Evolutionary conservation across 2,888 invertebrate species (phyloP).

Genomic region (Adineta ricciae): DNA sequence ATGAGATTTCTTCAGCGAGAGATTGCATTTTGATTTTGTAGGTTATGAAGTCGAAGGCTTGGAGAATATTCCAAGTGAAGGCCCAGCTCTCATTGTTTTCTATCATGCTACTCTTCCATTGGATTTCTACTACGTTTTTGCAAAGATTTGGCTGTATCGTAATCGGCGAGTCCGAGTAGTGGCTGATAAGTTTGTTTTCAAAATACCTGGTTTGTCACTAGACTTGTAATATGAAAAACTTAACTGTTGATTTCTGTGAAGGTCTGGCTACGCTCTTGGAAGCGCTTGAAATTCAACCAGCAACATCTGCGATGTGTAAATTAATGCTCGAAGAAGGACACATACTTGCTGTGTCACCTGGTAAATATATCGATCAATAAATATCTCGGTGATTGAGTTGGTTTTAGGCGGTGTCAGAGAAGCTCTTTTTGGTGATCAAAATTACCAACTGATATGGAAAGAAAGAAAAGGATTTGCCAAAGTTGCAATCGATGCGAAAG

Average conservation of each 20-base stretch:
- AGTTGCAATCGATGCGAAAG: conserved; percentile 82
- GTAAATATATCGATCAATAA: conserved; percentile 55
- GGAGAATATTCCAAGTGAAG: conserved; percentile 74
- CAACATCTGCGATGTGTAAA: conserved; percentile 79
- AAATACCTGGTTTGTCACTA: conserved; percentile 60
- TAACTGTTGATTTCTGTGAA: conserved; percentile 49
- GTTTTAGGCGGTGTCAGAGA: conserved; percentile 56
- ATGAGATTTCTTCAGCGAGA: too few relatives aligned
- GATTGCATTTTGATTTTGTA: not conserved
- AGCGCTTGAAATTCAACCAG: conserved; percentile 78
- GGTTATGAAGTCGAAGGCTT: conserved; percentile 60
- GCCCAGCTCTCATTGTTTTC: conserved; percentile 78
- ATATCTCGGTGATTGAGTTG: not conserved
- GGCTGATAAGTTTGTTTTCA: conserved; percentile 84
- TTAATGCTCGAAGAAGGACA: conserved; percentile 75
- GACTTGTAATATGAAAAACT: too few relatives aligned
- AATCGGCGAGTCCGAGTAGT: conserved; percentile 72
- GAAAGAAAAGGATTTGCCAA: conserved; percentile 85
- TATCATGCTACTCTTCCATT: conserved; percentile 94
- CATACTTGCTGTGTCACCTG: conserved; percentile 82
- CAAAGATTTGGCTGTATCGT: conserved; percentile 67
- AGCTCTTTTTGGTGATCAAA: conserved; percentile 85
- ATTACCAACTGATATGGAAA: conserved; percentile 82
- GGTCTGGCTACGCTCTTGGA: conserved; percentile 78
- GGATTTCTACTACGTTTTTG: conserved; percentile 85